A percentile compares a stretch with the other conserved stretches of the same genome.
Conservation (phyloP, 2,113 vertebrate genomes). For the Oostethus manadensis region DNA sequence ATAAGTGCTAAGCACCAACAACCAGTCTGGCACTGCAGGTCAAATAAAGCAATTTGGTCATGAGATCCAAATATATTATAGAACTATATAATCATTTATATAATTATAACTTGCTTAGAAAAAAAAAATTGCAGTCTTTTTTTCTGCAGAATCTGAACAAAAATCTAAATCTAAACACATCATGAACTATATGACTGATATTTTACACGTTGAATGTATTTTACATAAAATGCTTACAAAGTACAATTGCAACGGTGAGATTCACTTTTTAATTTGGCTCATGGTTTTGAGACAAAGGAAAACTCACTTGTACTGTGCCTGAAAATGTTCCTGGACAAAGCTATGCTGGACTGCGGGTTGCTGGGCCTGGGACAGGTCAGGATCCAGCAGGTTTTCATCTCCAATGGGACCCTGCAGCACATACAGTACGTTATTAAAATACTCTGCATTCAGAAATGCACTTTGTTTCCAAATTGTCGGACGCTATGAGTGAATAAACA, state of each 20-base stretch:
- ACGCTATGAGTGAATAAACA: neutral
- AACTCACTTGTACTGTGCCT: conserved; percentile 79
- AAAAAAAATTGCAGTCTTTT: too few relatives aligned
- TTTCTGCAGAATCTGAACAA: too few relatives aligned
- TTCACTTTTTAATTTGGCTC: neutral
- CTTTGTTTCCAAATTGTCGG: neutral
- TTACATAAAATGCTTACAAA: too few relatives aligned
- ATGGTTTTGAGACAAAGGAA: neutral
- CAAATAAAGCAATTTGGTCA: too few relatives aligned
- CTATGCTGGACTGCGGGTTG: conserved; percentile 60
- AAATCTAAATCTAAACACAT: too few relatives aligned
- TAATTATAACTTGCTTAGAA: too few relatives aligned
- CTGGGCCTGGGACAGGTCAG: conserved; percentile 43
- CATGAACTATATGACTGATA: too few relatives aligned
- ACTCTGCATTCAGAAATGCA: neutral
- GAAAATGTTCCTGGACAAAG: conserved; percentile 76
- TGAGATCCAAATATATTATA: too few relatives aligned
- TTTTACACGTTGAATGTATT: too few relatives aligned
- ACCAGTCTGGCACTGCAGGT: too few relatives aligned
- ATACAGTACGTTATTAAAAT: conserved; percentile 9
- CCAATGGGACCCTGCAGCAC: conserved; percentile 54
- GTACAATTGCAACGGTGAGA: neutral
- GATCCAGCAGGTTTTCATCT: conserved; percentile 38
- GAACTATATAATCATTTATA: too few relatives aligned
- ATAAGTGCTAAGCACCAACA: too few relatives aligned